These are phyloP conservation scores for Caenorhabditis uteleia DNA, from an alignment of 2,888 invertebrate genomes.

Conservation along the genomic window DNA sequence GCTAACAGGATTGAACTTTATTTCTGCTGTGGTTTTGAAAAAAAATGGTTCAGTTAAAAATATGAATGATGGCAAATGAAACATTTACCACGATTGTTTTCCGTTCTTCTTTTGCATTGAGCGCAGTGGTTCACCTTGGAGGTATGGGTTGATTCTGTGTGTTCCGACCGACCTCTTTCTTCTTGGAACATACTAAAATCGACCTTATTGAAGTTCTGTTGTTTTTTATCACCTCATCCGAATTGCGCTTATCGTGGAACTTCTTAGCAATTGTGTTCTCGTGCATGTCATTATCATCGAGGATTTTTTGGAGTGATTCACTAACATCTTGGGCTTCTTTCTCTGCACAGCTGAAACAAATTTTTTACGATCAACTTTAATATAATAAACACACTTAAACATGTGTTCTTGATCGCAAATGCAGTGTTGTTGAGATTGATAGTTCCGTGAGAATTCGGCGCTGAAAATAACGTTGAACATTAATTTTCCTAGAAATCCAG, in stretches of 20 bases:
- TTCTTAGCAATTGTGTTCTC: slow-evolving; percentile 68
- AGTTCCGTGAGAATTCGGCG: slow-evolving; percentile 90
- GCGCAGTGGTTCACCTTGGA: slow-evolving; percentile 62
- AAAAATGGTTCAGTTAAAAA: background rate
- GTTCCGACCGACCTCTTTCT: slow-evolving; percentile 57
- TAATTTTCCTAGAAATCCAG: background rate
- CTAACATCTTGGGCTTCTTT: slow-evolving; percentile 52
- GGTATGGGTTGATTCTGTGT: slow-evolving; percentile 62
- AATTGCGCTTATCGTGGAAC: slow-evolving; percentile 66
- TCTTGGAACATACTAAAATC: slow-evolving; percentile 58
- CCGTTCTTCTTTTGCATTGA: slow-evolving; percentile 68
- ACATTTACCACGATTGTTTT: slow-evolving; percentile 35
- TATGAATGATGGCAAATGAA: too few relatives aligned
- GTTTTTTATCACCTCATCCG: slow-evolving; percentile 35
- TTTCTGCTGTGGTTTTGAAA: background rate
- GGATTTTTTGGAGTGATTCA: slow-evolving; percentile 56
- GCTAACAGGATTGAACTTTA: background rate
- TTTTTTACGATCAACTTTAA: background rate
- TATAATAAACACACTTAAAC: slow-evolving; percentile 63
- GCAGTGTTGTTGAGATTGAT: slow-evolving; percentile 89
- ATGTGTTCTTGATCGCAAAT: slow-evolving; percentile 97
- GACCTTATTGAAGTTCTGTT: slow-evolving; percentile 4
- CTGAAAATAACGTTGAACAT: slow-evolving; percentile 76
- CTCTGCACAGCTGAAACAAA: slow-evolving; percentile 49
- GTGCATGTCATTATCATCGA: slow-evolving; percentile 66